Conservation (phyloP, 2,888 invertebrate species). For the Cistogaster globosa region DNA sequence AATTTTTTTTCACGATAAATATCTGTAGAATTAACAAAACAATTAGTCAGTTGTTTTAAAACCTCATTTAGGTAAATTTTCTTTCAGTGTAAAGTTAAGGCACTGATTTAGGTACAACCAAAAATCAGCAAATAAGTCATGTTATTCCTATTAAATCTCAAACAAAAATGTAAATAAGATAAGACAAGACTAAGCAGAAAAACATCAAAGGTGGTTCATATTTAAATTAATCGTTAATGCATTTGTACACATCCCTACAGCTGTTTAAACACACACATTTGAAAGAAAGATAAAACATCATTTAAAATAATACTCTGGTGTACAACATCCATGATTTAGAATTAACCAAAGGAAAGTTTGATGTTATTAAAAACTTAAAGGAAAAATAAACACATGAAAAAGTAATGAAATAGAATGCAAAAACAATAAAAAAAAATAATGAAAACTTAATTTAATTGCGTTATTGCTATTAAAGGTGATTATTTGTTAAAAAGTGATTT, state of each 20-base stretch:
- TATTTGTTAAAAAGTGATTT: conserved; percentile 52
- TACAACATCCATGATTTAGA: background rate
- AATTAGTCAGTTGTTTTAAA: no score
- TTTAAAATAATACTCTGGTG: background rate
- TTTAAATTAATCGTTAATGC: conserved; percentile 53
- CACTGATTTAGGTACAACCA: no score
- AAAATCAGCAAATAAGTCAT: no score
- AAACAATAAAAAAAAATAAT: background rate
- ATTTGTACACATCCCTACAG: background rate
- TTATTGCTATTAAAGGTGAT: conserved; percentile 61
- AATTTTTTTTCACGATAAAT: no score
- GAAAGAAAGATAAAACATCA: background rate
- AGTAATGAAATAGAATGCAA: conserved; percentile 32
- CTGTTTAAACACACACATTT: conserved; percentile 8
- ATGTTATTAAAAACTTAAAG: background rate
- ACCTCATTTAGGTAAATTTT: no score
- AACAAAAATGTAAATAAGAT: conserved; percentile 9
- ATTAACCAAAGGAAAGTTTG: background rate
- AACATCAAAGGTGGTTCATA: conserved; percentile 59
- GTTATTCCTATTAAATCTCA: no score
- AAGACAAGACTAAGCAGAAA: conserved; percentile 11
- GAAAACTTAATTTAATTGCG: conserved; percentile 63
- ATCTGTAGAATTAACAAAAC: no score
- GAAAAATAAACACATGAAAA: conserved; percentile 36
- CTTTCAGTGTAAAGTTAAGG: no score